These are phyloP conservation scores for Tuta absoluta DNA, from an alignment of 2,888 invertebrate genomes.

Conservation along the genomic window DNA sequence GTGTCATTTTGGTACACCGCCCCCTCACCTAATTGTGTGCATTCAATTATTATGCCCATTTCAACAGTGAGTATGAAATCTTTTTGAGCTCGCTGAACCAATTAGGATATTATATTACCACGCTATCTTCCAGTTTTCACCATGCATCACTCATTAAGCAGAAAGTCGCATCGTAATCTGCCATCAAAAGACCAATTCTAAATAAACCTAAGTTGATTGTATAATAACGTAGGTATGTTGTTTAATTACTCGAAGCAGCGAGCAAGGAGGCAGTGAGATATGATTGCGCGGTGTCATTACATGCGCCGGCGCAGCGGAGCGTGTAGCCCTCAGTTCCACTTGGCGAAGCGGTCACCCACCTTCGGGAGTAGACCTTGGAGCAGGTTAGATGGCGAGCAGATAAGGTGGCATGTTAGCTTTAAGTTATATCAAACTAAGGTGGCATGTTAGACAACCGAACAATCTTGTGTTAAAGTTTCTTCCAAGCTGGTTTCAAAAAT, in stretches of 20 bases:
- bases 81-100: too few species aligned
- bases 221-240: background rate
- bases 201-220: slow-evolving; percentile 25
- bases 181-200: background rate
- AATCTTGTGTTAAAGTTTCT: too few species aligned
- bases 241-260: slow-evolving; percentile 17
- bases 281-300: slow-evolving; percentile 71
- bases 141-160: background rate
- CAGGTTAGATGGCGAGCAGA: background rate
- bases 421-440: too few species aligned
- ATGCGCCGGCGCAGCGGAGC: slow-evolving; percentile 52
- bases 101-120: too few species aligned
- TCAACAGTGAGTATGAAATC: too few species aligned
- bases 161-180: background rate
- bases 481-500: too few species aligned
- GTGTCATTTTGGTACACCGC: too few species aligned
- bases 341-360: slow-evolving; percentile 37
- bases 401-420: background rate
- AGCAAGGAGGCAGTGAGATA: slow-evolving; percentile 61
- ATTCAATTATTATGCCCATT: too few species aligned
- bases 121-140: background rate
- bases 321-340: slow-evolving; percentile 45
- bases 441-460: too few species aligned
- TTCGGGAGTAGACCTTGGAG: slow-evolving; percentile 27
- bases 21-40: too few species aligned